Base-by-base conservation (phyloP, 2,113 vertebrate genomes). In the Cinclus mexicanus region DNA sequence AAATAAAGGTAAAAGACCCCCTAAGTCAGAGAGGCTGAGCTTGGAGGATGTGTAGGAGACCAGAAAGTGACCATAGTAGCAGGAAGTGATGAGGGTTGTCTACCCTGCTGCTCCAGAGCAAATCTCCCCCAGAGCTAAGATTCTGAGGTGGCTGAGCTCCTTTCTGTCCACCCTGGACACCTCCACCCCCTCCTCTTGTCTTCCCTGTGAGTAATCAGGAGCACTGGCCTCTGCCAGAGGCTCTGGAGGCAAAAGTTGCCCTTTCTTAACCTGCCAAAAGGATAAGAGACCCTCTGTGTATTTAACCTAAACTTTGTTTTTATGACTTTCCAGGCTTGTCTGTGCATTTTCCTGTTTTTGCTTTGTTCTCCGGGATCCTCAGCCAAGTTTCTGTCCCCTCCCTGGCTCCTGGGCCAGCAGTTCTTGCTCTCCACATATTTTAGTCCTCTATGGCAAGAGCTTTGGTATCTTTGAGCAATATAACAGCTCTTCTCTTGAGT, bases 261-360 rank as follows among this genome's bases (percentile, higher is more conserved):
- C 68, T 77, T 65, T 39, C 59, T 55, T 83, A 86, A 93, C 80
- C 86, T 42, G 56, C 56, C 59, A 37, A 77, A 76, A 50, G 71
- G 35, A 72, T 80, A 83, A 91, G 74, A 79, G n/a, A 83, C 53
- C 44, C 19, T n/a, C 21, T 83, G 87, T 94, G 78, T 92, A 65
- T 83, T 93, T 97, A 94, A 94, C 90, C 88, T 49, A 47, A 79
- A 61, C 63, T 33, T 83, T 90, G 88, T 65, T 88, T 97, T 95
- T 29, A 69, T 65, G 31, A 86, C 75, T 93, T 93, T 94, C n/a
- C 47, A 85, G 94, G 63, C 82, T 85, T 3, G 84, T 89, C 95
- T 95, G 33, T 76, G 75, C 31, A 50, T 97, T 93, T 96, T 95
- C 94, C 88, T 94, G 87, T 28, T 87, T 93, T 79, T 28, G 24